Base-by-base conservation (phyloP, 1,140 invertebrate genomes). In the Bicyclus anynana region DNA sequence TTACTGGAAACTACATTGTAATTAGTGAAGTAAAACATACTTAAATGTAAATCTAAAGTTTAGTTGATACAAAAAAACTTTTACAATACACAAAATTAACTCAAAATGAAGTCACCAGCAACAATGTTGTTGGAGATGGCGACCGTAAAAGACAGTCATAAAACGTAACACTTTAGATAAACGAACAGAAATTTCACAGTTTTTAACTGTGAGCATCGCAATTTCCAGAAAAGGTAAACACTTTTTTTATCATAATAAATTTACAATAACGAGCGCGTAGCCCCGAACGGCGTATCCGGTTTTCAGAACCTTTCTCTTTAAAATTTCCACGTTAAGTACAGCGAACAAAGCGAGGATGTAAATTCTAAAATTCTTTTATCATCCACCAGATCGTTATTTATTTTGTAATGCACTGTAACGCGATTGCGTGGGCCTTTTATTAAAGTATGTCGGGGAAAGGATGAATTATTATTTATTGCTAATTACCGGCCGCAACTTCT, bases 221-320 rank as follows among this genome's bases (percentile, higher is more conserved):
- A 42, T 56, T 50, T 49, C 16, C 26, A 46, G 26, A 47, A 58
- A 50, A 57, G 50, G 20, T 46, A 27, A 46, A 52, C n/a, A 64
- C 60, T 64, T 69, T 65, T 29, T 64, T 62, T 62, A 53, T 60
- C 56, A 69, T 69, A 62, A 65, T 69, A 69, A 69, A 69, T 69
- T 62, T 59, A 59, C 60, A 69, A 59, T 65, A 69, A 69, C 66
- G 66, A 69, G 51, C 54, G 54, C 40, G 49, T 59, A 58, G 33
- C 27, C 49, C 53, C 55, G 46, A 53, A 50, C 37, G 54, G 44
- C 47, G 42, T 59, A 65, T 69, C 66, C 66, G 62, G 62, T 58
- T 47, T 56, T 54, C 49, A 46, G 38, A 53, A 51, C 55, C 55
- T 62, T 57, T 51, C 57, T 54, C 42, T 65, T 59, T 65, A 65